These are phyloP conservation scores for Paramormyrops hopkinsi DNA, from an alignment of 2,797 vertebrate species.

Conservation along the genomic window DNA sequence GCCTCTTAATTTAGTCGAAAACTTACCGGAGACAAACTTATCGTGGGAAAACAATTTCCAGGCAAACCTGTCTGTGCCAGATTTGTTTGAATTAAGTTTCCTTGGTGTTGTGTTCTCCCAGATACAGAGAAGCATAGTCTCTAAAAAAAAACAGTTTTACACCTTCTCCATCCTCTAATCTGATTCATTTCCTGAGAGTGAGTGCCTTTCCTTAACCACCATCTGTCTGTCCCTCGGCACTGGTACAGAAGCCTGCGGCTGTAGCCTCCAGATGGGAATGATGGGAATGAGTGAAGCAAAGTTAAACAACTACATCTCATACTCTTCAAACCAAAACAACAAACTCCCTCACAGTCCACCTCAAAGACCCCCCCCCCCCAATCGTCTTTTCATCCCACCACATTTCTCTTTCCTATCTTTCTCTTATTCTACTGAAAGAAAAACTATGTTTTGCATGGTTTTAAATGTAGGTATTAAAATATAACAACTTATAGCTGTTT, in stretches of 20 bases:
- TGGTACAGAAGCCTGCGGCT: conserved; percentile 34
- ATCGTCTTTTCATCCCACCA: neutral
- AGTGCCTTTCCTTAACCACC: conserved; percentile 21
- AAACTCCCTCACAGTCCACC: conserved; percentile 10
- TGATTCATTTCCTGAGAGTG: conserved; percentile 36
- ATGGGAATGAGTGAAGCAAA: conserved; percentile 12
- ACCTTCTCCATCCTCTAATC: conserved; percentile 25
- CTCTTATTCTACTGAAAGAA: conserved; percentile 22
- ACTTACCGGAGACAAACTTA: neutral
- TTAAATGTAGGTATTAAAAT: neutral
- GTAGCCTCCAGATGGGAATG: conserved; percentile 16
- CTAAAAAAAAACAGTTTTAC: neutral
- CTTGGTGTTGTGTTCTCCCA: neutral
- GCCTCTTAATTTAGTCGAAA: neutral
- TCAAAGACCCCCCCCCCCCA: neutral
- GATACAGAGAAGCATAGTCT: conserved; percentile 10
- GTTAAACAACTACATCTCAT: conserved; percentile 31
- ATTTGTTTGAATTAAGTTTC: neutral
- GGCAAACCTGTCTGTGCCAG: neutral
- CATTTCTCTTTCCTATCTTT: conserved; percentile 22
- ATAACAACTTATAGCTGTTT: neutral
- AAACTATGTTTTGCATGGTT: neutral
- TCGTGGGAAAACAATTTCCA: neutral
- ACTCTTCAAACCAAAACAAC: conserved; percentile 21
- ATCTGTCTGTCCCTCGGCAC: conserved; percentile 39